Evolutionary conservation across 2,888 invertebrate species (phyloP).

Genomic region (Hymenopus coronatus): DNA sequence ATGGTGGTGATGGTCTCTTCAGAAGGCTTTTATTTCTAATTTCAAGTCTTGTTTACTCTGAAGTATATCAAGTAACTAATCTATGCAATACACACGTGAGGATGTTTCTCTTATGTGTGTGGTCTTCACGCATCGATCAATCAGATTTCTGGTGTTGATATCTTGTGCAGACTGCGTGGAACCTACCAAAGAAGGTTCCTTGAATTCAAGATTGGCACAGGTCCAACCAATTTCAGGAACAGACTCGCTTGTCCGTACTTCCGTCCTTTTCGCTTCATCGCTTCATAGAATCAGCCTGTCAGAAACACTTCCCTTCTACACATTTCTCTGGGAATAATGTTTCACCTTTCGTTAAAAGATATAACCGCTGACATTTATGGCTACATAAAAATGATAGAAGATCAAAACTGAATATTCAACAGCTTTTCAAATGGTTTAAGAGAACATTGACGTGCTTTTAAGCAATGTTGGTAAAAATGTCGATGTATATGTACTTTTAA

Average conservation of each 20-base stretch:
- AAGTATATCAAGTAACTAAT: neutral
- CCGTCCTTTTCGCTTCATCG: neutral
- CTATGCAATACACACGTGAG: neutral
- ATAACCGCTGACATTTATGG: too few relatives aligned
- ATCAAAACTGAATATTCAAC: too few relatives aligned
- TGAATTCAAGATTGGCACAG: neutral
- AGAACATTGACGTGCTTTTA: too few relatives aligned
- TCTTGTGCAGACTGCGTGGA: neutral
- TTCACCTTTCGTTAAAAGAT: too few relatives aligned
- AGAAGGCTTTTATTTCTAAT: neutral
- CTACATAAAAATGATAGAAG: too few relatives aligned
- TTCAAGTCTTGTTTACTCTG: neutral
- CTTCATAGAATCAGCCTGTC: neutral
- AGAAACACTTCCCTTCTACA: neutral
- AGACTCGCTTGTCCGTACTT: neutral
- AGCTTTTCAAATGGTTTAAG: too few relatives aligned
- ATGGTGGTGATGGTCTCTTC: too few relatives aligned
- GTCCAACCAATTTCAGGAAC: neutral
- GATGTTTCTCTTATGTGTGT: neutral
- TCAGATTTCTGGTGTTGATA: neutral
- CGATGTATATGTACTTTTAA: too few relatives aligned
- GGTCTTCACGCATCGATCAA: neutral
- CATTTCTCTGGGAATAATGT: too few relatives aligned
- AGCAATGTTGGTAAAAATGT: too few relatives aligned
- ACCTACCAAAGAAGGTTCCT: neutral